These are phyloP conservation scores for Oceanites oceanicus DNA, from an alignment of 2,113 vertebrate genomes.

Conservation along the genomic window DNA sequence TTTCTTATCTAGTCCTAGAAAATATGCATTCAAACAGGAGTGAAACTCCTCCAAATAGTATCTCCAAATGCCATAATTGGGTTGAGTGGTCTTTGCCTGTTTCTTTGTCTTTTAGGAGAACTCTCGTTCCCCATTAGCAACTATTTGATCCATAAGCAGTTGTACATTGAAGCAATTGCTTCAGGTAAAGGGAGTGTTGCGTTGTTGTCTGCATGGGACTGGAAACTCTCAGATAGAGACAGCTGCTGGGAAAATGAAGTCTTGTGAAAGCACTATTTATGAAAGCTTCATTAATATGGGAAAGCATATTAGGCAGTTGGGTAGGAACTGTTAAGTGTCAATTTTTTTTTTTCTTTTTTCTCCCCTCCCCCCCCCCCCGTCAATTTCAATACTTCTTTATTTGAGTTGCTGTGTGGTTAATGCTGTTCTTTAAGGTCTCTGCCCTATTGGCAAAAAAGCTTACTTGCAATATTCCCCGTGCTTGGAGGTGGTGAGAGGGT, in stretches of 20 bases:
- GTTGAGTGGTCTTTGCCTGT: background rate
- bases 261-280: background rate
- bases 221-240: background rate
- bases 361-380: background rate
- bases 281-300: background rate
- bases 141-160: background rate
- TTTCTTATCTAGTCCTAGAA: background rate
- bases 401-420: background rate
- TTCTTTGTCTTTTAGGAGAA: background rate
- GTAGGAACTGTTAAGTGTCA: background rate
- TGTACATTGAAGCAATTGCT: background rate
- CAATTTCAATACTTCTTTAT: background rate
- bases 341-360: background rate
- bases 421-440: background rate
- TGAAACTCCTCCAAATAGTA: background rate
- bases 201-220: background rate
- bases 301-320: background rate
- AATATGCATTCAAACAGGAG: background rate
- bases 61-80: background rate
- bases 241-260: background rate
- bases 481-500: background rate
- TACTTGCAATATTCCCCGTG: background rate
- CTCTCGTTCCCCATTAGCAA: background rate
- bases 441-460: background rate
- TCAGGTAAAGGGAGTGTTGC: background rate